phyloP scores from a whole-genome alignment of 2,113 vertebrate species.

The Macaca mulatta region DNA sequence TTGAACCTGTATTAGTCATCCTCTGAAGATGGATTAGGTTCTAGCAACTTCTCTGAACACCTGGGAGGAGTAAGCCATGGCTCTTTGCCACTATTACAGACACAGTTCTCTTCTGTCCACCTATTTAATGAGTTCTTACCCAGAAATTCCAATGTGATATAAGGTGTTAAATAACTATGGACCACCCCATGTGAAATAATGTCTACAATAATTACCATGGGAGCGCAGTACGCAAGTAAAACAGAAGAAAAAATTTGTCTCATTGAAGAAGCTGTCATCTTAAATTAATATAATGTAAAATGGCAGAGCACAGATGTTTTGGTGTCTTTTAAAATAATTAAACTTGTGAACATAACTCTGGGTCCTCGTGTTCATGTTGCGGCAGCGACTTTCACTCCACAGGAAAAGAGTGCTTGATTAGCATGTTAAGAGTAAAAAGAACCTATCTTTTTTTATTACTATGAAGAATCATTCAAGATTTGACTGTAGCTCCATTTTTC shows the following conservation, averaged over 20 bases:
- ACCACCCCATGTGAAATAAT: constrained; percentile 11
- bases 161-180: constrained; percentile 67
- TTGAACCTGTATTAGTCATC: background rate
- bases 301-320: constrained; percentile 31
- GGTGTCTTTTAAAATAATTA: constrained; percentile 15
- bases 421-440: background rate
- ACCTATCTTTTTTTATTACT: background rate
- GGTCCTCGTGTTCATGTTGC: background rate
- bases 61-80: constrained; percentile 56
- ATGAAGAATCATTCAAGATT: background rate
- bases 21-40: constrained; percentile 63
- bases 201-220: background rate
- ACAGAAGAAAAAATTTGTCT: background rate
- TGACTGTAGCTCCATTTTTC: background rate
- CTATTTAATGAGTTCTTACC: constrained; percentile 75
- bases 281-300: constrained; percentile 9
- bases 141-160: constrained; percentile 54
- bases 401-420: background rate
- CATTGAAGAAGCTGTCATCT: constrained; percentile 17
- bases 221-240: background rate
- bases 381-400: background rate
- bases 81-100: constrained; percentile 48
- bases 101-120: constrained; percentile 64
- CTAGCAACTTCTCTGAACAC: constrained; percentile 67
- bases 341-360: background rate